Conservation (phyloP, 2,888 invertebrate species). For the Acrocyrtus sp. region DNA sequence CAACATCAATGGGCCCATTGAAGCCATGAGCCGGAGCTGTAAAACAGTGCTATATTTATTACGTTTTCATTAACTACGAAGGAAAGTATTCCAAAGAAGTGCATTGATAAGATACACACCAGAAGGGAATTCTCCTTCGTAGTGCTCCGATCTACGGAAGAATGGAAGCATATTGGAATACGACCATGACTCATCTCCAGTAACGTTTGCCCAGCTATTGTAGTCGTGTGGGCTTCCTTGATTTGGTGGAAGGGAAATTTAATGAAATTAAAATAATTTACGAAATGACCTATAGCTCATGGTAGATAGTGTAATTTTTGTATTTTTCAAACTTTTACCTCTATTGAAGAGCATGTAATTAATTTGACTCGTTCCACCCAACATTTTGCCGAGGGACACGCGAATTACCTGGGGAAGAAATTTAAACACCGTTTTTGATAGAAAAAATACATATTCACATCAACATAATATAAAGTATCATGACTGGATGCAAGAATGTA, state of each 20-base stretch:
- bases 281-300: too few relatives aligned
- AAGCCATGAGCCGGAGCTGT: conserved; percentile 38
- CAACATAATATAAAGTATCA: not conserved
- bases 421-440: not conserved
- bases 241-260: too few relatives aligned
- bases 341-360: conserved; percentile 30
- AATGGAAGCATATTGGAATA: conserved; percentile 29
- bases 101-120: too few relatives aligned
- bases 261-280: too few relatives aligned
- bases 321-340: too few relatives aligned
- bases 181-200: conserved; percentile 15
- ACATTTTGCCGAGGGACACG: conserved; percentile 10
- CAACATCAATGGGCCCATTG: conserved; percentile 36
- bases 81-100: not conserved
- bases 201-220: conserved; percentile 25
- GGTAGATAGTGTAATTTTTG: too few relatives aligned
- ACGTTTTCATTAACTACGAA: not conserved
- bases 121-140: conserved; percentile 24
- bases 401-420: conserved; percentile 4
- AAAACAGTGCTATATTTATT: not conserved
- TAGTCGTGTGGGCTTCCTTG: conserved; percentile 15
- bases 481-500: not conserved
- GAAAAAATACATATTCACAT: not conserved
- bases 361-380: conserved; percentile 19
- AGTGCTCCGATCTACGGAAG: conserved; percentile 23